A percentile compares a stretch with the other conserved stretches of the same genome.
Conservation (phyloP, 2,888 invertebrate species). For the Xestia xanthographa region DNA sequence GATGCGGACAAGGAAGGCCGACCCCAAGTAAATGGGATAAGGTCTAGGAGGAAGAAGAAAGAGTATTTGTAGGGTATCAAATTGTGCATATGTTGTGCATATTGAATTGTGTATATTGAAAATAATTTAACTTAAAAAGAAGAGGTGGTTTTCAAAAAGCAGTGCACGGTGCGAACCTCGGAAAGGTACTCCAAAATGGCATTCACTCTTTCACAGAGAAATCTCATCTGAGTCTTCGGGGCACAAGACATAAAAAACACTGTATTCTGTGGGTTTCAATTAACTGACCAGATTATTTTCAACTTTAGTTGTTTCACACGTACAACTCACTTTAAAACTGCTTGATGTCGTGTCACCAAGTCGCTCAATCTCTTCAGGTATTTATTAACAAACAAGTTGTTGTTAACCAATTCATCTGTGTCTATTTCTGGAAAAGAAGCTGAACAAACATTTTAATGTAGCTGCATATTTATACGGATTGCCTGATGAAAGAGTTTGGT, state of each 20-base stretch:
- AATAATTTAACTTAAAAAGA: background rate
- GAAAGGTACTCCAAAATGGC: background rate
- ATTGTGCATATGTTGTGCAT: background rate
- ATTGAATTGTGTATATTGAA: background rate
- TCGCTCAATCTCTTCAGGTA: slow-evolving; percentile 76
- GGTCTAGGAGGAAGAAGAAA: too few species aligned
- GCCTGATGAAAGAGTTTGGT: background rate
- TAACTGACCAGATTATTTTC: background rate
- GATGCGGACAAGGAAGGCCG: too few species aligned
- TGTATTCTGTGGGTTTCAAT: background rate
- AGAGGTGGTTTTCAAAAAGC: background rate
- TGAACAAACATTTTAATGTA: background rate
- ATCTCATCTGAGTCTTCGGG: background rate
- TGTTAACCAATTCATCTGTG: slow-evolving; percentile 60
- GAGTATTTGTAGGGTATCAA: background rate
- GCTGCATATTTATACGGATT: background rate
- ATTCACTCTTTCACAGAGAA: background rate
- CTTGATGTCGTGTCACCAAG: slow-evolving; percentile 80
- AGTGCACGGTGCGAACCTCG: background rate
- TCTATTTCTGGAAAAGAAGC: slow-evolving; percentile 52
- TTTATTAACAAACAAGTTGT: slow-evolving; percentile 71
- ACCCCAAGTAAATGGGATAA: too few species aligned
- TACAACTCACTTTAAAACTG: slow-evolving; percentile 77
- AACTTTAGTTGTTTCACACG: background rate
- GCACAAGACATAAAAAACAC: background rate